Conservation (phyloP, 2,888 invertebrate species). For the Patella ulyssiponensis region DNA sequence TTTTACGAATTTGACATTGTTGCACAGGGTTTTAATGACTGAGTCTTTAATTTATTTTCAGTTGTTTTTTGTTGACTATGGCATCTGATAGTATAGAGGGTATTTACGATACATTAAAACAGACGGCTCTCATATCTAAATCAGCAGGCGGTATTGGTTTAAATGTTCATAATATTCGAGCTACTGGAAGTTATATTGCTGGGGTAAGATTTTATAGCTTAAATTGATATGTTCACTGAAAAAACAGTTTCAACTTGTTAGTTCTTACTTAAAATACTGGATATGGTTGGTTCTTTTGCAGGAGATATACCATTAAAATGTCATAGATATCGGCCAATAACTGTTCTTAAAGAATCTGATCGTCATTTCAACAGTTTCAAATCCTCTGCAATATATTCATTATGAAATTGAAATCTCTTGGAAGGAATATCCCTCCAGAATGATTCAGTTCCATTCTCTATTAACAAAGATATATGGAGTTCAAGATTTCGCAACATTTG, state of each 20-base stretch:
- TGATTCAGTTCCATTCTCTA: too few relatives aligned
- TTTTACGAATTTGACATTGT: too few relatives aligned
- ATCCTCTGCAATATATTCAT: too few relatives aligned
- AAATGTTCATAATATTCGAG: conserved; percentile 94
- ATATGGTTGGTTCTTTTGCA: conserved; percentile 73
- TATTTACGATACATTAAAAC: conserved; percentile 90
- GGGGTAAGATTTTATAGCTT: conserved; percentile 81
- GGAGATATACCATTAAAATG: neutral
- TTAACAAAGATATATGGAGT: too few relatives aligned
- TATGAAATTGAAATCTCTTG: too few relatives aligned
- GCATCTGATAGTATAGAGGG: conserved; percentile 94
- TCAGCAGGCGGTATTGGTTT: conserved; percentile 97
- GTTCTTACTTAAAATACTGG: conserved; percentile 92
- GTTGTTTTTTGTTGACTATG: conserved; percentile 96
- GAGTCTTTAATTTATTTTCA: conserved; percentile 58
- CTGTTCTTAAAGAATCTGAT: too few relatives aligned
- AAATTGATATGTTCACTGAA: conserved; percentile 90
- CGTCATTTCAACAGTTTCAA: too few relatives aligned
- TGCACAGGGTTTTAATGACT: too few relatives aligned
- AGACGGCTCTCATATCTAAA: conserved; percentile 96
- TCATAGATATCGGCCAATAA: neutral
- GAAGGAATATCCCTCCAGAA: too few relatives aligned
- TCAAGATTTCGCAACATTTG: too few relatives aligned
- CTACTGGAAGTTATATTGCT: conserved; percentile 90
- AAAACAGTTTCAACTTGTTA: conserved; percentile 89